These are phyloP conservation scores for Sarcophaga caerulescens DNA, from an alignment of 2,888 invertebrate genomes.

Conservation along the genomic window DNA sequence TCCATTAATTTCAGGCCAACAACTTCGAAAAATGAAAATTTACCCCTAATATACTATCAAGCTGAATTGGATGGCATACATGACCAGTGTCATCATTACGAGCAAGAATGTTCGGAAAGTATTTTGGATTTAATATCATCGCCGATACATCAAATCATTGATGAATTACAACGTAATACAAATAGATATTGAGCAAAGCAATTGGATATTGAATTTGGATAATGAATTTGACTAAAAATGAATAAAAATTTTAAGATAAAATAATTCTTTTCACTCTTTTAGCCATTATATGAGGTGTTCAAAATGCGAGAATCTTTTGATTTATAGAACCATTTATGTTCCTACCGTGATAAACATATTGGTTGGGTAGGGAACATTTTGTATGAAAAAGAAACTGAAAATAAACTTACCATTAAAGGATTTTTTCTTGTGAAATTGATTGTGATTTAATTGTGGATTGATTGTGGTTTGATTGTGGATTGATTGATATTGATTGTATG, in stretches of 20 bases:
- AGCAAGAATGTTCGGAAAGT: slow-evolving; percentile 72
- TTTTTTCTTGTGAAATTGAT: too few relatives aligned
- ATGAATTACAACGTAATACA: slow-evolving; percentile 53
- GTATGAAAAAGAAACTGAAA: too few relatives aligned
- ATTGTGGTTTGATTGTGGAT: too few relatives aligned
- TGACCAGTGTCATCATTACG: slow-evolving; percentile 74
- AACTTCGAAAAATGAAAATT: slow-evolving; percentile 75
- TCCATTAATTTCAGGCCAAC: slow-evolving; percentile 72
- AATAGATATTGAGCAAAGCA: slow-evolving; percentile 29
- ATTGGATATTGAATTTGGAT: background rate
- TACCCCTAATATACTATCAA: slow-evolving; percentile 76
- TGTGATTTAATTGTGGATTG: too few relatives aligned
- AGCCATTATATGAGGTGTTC: too few relatives aligned
- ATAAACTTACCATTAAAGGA: too few relatives aligned
- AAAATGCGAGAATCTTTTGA: too few relatives aligned
- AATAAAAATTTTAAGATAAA: background rate
- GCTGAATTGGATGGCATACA: slow-evolving; percentile 77
- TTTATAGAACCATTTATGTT: too few relatives aligned
- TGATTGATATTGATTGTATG: too few relatives aligned
- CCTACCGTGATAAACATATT: too few relatives aligned
- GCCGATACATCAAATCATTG: slow-evolving; percentile 74
- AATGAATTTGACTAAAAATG: background rate
- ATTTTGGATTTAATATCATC: slow-evolving; percentile 76
- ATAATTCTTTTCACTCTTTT: background rate
- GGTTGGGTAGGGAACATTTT: too few relatives aligned